phyloP scores from a whole-genome alignment of 2,888 invertebrate genomes.

The Pheosia gnoma region DNA sequence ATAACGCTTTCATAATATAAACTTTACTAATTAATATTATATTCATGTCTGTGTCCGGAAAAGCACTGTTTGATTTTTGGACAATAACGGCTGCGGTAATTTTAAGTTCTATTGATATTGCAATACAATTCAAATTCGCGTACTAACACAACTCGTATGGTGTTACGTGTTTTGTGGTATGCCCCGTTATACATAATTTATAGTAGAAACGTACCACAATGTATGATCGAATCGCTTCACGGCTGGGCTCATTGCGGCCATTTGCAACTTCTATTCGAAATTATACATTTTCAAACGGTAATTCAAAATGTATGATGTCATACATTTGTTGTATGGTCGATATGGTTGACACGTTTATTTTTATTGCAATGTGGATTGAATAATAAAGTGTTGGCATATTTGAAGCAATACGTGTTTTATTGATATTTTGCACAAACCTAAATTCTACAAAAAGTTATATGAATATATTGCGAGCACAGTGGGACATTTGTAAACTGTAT shows the following conservation, averaged over 20 bases:
- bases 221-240: conserved; percentile 29
- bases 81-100: background rate
- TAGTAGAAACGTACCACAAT: conserved; percentile 28
- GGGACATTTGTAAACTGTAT: too few species aligned
- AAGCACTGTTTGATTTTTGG: background rate
- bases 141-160: background rate
- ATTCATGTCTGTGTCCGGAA: conserved; percentile 3
- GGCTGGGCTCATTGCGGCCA: conserved; percentile 19
- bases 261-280: conserved; percentile 20
- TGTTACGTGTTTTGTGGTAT: background rate
- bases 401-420: too few species aligned
- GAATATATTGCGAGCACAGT: too few species aligned
- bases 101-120: background rate
- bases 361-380: too few species aligned
- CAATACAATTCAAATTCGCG: background rate
- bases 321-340: background rate
- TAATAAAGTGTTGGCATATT: too few species aligned
- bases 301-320: conserved; percentile 15
- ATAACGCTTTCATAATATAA: too few species aligned
- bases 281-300: conserved; percentile 9
- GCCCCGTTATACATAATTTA: conserved; percentile 34
- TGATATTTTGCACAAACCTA: too few species aligned
- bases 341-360: background rate
- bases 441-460: too few species aligned
- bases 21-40: conserved; percentile 2